Conservation (phyloP, 2,888 invertebrate genomes). For the Conistra vaccinii region DNA sequence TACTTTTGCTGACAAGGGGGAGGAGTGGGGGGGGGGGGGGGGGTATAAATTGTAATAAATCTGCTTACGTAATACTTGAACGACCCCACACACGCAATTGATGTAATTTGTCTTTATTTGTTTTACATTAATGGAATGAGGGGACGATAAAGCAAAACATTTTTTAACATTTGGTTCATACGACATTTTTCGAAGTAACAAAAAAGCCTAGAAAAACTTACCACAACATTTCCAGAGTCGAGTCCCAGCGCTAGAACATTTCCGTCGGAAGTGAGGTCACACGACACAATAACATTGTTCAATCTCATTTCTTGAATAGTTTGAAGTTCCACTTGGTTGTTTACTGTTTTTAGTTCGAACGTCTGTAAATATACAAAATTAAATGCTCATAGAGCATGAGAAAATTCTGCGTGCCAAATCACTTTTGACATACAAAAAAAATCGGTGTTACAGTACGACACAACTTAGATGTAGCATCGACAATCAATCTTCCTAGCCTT, state of each 20-base stretch:
- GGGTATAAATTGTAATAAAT: too few species aligned
- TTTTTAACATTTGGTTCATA: background rate
- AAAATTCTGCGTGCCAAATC: too few species aligned
- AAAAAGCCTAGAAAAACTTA: conserved; percentile 77
- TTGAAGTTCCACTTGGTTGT: conserved; percentile 69
- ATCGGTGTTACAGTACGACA: too few species aligned
- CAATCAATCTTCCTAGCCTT: too few species aligned
- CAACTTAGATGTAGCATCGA: too few species aligned
- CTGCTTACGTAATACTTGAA: too few species aligned
- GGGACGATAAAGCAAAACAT: background rate
- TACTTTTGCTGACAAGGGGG: too few species aligned
- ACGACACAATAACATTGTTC: conserved; percentile 82
- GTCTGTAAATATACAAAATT: conserved; percentile 71
- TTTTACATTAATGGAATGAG: background rate
- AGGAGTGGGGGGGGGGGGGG: too few species aligned
- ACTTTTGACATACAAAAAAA: too few species aligned
- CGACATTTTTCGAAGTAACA: too few species aligned
- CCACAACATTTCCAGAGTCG: conserved; percentile 91
- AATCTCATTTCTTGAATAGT: conserved; percentile 79
- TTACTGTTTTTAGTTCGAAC: conserved; percentile 73
- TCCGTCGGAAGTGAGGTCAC: conserved; percentile 89
- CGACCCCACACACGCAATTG: background rate
- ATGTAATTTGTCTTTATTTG: background rate
- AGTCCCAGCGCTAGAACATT: conserved; percentile 92
- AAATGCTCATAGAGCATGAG: background rate